Conservation (phyloP, 2,888 invertebrate genomes). For the Meteorus colon region DNA sequence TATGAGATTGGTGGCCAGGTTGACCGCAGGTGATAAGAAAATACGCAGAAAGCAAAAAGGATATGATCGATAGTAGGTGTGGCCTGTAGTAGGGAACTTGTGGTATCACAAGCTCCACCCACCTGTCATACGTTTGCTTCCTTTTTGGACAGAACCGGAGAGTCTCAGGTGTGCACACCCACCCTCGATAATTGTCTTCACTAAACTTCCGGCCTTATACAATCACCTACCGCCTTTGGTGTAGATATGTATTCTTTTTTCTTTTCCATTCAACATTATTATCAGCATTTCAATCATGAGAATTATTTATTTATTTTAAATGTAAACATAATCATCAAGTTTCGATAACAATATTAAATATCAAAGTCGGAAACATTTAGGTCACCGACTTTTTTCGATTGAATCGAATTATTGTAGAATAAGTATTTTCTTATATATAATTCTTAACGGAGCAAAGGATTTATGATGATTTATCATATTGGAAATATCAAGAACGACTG, state of each 20-base stretch:
- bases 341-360: no score
- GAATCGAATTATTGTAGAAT: no score
- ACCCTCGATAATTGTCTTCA: slow-evolving; percentile 39
- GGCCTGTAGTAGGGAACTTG: slow-evolving; percentile 49
- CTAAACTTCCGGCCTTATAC: slow-evolving; percentile 17
- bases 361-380: no score
- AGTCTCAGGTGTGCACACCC: slow-evolving; percentile 50
- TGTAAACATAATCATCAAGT: no score
- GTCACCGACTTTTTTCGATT: no score
- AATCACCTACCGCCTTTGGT: neutral
- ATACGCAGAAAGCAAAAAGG: slow-evolving; percentile 33
- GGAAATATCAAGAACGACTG: neutral
- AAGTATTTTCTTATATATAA: no score
- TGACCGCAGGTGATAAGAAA: slow-evolving; percentile 28
- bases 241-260: neutral
- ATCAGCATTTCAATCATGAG: no score
- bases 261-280: neutral
- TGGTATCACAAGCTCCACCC: slow-evolving; percentile 58
- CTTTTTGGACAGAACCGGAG: slow-evolving; percentile 12
- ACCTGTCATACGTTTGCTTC: slow-evolving; percentile 55
- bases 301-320: no score
- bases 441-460: no score
- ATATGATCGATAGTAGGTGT: slow-evolving; percentile 59
- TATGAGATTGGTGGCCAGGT: neutral
- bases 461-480: neutral